These are phyloP conservation scores for Lasaia peninsularis DNA, from an alignment of 1,140 invertebrate species.

Conservation along the genomic window DNA sequence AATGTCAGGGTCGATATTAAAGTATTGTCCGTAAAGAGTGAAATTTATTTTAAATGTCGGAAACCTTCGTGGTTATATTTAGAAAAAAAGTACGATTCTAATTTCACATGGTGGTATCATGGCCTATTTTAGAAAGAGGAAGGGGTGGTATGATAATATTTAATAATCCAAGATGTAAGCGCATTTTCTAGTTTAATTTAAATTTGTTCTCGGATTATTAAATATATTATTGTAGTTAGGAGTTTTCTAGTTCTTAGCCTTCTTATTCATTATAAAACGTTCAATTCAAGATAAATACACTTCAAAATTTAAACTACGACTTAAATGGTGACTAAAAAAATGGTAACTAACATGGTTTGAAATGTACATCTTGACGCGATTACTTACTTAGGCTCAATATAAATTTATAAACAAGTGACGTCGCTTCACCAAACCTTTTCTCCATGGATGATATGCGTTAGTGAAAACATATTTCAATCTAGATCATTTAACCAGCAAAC, in stretches of 20 bases:
- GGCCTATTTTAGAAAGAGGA: neutral
- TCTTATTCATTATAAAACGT: neutral
- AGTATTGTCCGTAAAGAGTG: no score
- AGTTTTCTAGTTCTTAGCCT: neutral
- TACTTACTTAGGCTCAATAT: no score
- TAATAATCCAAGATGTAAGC: neutral
- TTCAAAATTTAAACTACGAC: no score
- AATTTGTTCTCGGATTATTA: neutral
- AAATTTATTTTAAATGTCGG: neutral
- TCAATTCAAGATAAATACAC: no score
- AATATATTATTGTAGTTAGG: neutral
- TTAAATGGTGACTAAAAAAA: no score
- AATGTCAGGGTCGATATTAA: neutral
- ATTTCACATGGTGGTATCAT: neutral
- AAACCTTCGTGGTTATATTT: neutral
- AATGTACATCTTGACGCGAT: no score
- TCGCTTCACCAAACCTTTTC: no score
- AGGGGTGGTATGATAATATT: neutral
- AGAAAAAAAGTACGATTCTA: neutral
- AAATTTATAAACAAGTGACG: no score
- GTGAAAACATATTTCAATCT: no score
- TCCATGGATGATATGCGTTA: no score
- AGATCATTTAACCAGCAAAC: no score
- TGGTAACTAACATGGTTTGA: no score
- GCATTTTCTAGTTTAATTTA: conserved; percentile 5